phyloP scores from a whole-genome alignment of 2,797 vertebrate genomes.

The Enteromius thamalakanensis region DNA sequence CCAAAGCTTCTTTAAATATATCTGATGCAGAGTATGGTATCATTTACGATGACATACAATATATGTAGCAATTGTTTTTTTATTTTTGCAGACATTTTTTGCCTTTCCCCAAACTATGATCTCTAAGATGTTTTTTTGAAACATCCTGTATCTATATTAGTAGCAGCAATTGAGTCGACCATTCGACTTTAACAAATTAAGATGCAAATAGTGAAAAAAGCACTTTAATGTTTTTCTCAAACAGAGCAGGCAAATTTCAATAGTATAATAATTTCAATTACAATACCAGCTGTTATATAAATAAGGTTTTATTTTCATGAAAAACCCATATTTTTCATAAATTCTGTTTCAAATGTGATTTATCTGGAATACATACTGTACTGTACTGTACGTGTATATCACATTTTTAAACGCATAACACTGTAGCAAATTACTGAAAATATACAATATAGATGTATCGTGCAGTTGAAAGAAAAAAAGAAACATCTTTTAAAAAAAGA shows the following conservation, averaged over 20 bases:
- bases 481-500: constrained; percentile 55
- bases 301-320: constrained; percentile 67
- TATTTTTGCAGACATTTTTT: constrained; percentile 87
- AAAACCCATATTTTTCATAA: constrained; percentile 66
- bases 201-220: constrained; percentile 54
- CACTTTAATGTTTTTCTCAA: constrained; percentile 56
- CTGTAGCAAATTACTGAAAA: constrained; percentile 65
- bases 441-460: constrained; percentile 62
- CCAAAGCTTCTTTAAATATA: constrained; percentile 88
- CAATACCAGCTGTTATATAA: constrained; percentile 65
- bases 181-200: constrained; percentile 34
- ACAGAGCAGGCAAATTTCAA: constrained; percentile 43
- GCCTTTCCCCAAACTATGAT: constrained; percentile 80
- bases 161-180: constrained; percentile 48
- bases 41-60: constrained; percentile 77
- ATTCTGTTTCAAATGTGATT: constrained; percentile 84
- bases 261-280: constrained; percentile 13
- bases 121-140: constrained; percentile 67
- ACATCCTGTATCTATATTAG: constrained; percentile 42
- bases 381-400: constrained; percentile 76
- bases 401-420: constrained; percentile 80
- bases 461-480: constrained; percentile 67
- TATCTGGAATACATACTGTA: constrained; percentile 59
- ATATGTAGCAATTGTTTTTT: constrained; percentile 75
- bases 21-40: constrained; percentile 84